Conservation (phyloP, 2,113 vertebrate species). For the Copsychus sechellarum region DNA sequence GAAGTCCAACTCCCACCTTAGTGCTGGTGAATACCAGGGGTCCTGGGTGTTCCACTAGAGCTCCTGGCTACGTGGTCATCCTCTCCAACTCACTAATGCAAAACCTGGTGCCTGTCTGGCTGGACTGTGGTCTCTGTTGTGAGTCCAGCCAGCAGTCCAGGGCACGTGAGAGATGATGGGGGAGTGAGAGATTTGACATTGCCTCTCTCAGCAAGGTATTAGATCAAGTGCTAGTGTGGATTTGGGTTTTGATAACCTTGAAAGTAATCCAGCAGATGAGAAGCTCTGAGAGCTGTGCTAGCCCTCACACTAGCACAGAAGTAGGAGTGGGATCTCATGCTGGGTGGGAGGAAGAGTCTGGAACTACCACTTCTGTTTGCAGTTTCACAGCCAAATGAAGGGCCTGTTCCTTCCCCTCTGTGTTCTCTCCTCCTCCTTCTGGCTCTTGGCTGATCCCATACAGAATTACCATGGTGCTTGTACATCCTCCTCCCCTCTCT, state of each 20-base stretch:
- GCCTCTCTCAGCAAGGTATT: background rate
- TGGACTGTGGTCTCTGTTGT: background rate
- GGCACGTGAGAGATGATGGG: background rate
- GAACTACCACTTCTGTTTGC: constrained; percentile 31
- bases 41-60: background rate
- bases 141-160: background rate
- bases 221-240: background rate
- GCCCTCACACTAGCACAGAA: background rate
- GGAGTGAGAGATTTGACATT: background rate
- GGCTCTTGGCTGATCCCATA: constrained; percentile 6
- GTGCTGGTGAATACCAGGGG: background rate
- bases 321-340: background rate
- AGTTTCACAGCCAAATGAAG: background rate
- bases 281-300: background rate
- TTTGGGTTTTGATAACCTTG: background rate
- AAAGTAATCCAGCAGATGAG: background rate
- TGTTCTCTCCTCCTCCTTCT: background rate
- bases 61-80: background rate
- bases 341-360: constrained; percentile 21
- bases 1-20: background rate
- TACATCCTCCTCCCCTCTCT: background rate
- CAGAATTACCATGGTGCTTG: constrained; percentile 1
- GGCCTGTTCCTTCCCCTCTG: constrained; percentile 17
- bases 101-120: background rate
- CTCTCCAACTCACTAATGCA: background rate